phyloP scores from a whole-genome alignment of 2,888 invertebrate species.

The Heliothis peltigera region DNA sequence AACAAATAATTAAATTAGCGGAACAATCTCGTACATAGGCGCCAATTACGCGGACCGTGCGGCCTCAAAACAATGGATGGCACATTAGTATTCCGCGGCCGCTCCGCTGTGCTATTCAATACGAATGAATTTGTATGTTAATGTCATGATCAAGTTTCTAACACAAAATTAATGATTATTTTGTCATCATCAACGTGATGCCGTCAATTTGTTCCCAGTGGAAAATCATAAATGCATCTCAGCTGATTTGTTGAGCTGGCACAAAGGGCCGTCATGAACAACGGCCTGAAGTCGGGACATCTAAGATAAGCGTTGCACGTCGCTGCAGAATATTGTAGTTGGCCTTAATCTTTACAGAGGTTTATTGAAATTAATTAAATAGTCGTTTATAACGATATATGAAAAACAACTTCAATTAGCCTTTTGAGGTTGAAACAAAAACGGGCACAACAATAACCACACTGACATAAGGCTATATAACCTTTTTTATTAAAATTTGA shows the following conservation, averaged over 20 bases:
- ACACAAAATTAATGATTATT: constrained; percentile 29
- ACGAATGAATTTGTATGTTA: constrained; percentile 52
- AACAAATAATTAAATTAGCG: constrained; percentile 65
- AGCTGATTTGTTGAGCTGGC: neutral
- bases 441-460: too few relatives aligned
- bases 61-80: constrained; percentile 49
- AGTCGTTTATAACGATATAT: too few relatives aligned
- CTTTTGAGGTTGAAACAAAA: too few relatives aligned
- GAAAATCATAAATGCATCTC: neutral
- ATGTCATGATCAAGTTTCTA: constrained; percentile 48
- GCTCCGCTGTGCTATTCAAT: constrained; percentile 41
- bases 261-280: neutral
- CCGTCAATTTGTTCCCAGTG: neutral
- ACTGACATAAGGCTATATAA: too few relatives aligned
- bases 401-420: too few relatives aligned
- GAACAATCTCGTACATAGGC: constrained; percentile 61
- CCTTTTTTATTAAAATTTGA: neutral
- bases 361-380: too few relatives aligned
- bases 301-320: too few relatives aligned
- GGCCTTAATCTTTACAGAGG: too few relatives aligned
- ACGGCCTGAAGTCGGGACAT: too few relatives aligned
- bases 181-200: constrained; percentile 2
- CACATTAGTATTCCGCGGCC: constrained; percentile 50
- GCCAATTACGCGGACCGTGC: constrained; percentile 58
- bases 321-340: too few relatives aligned